phyloP scores from a whole-genome alignment of 2,888 invertebrate species.

The Ormyrus nitidulus region DNA sequence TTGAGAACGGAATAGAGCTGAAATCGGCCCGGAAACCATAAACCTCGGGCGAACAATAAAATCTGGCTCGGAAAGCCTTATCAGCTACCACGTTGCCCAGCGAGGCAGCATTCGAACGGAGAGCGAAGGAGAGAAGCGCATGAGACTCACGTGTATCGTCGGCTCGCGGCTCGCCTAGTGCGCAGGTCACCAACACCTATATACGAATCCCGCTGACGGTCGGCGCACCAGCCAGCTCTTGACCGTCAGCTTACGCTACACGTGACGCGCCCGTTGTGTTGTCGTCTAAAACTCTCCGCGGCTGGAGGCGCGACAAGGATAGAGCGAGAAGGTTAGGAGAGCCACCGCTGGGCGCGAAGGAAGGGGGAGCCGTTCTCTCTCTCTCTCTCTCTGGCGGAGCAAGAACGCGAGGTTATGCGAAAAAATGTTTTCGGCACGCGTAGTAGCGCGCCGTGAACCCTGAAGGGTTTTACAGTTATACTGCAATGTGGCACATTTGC shows the following conservation, averaged over 20 bases:
- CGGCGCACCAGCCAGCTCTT: background rate
- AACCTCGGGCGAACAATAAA: too few relatives aligned
- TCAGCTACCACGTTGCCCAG: too few relatives aligned
- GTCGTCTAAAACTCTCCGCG: conserved; percentile 12
- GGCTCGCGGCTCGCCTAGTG: background rate
- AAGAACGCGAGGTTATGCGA: conserved; percentile 69
- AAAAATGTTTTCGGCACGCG: conserved; percentile 74
- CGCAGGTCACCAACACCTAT: background rate
- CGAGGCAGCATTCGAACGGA: too few relatives aligned
- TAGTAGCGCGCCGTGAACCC: conserved; percentile 74
- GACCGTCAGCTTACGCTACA: conserved; percentile 36
- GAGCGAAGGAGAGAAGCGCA: conserved; percentile 1
- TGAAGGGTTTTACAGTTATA: conserved; percentile 76
- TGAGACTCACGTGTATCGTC: conserved; percentile 20
- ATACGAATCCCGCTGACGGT: conserved; percentile 32
- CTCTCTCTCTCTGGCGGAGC: too few relatives aligned
- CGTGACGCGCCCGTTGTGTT: conserved; percentile 25
- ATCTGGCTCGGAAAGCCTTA: too few relatives aligned
- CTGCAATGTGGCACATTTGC: conserved; percentile 76
- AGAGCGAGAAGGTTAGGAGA: conserved; percentile 4
- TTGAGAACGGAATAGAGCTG: too few relatives aligned
- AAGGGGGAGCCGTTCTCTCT: conserved; percentile 49
- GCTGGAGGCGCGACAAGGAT: background rate
- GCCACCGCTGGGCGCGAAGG: background rate
- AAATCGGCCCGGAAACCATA: too few relatives aligned